Base-by-base conservation (phyloP, 1,140 invertebrate genomes). In the Drosophila suzukii region DNA sequence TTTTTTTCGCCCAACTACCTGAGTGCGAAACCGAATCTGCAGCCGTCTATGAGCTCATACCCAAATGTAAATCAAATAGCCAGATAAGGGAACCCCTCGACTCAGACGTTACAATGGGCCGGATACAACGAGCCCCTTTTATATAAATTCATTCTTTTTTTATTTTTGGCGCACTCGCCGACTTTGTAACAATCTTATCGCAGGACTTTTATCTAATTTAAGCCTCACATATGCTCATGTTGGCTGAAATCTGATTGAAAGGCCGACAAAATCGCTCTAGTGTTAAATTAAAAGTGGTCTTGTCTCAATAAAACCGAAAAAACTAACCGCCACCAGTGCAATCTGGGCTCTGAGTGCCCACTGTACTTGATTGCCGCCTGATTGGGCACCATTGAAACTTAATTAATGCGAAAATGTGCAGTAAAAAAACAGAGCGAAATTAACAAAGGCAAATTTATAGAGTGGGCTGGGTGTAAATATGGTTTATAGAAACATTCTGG, bases 181-280 rank as follows among this genome's bases (percentile, higher is more conserved):
- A n/a, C n/a, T 71, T 41, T 71, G 70, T 58, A 43, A 34, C 15
- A 20, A 38, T 53, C 62, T 78, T 88, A 88, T 88, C 84, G 62
- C 43, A 15, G 46, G 63, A 62, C 63, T 67, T 89, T 53, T 80
- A 88, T 88, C 83, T 68, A 89, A 77, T 73, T 78, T 71, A 76
- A 75, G 59, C 58, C 55, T 62, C 39, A 56, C 60, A 50, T 62
- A 60, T 65, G 60, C 39, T 39, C 49, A 39, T 34, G 46, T 34
- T 46, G 38, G 38, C 53, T 61, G 63, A 79, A 71, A 88, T 83
- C 84, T 80, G 83, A 88, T 88, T 83, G 65, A 47, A 47, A 32
- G 38, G n/a, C 83, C 83, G 70, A 71, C 84, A 75, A 89, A 88
- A 89, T 89, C 83, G 83, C 15, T 88, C 80, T 88, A 80, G 72